Conservation (phyloP, 1,140 invertebrate species). For the Drosophila bocki region DNA sequence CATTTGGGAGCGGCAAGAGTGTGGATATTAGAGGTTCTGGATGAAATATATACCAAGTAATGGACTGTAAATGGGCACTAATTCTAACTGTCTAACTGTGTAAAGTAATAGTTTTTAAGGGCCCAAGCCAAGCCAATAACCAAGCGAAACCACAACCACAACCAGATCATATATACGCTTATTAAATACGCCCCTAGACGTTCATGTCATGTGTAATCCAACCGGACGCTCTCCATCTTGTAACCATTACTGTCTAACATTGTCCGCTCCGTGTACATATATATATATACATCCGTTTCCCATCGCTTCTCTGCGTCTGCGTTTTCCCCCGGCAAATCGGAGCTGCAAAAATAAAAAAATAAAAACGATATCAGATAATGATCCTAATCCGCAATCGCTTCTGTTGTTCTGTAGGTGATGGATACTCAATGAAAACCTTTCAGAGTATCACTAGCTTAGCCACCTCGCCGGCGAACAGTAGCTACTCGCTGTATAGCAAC, state of each 20-base stretch:
- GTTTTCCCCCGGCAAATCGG: conserved; percentile 31
- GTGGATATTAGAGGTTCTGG: conserved; percentile 32
- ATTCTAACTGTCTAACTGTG: conserved; percentile 38
- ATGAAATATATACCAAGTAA: conserved; percentile 4
- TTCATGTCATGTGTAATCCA: conserved; percentile 41
- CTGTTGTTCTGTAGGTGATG: conserved; percentile 82
- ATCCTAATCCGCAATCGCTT: conserved; percentile 62
- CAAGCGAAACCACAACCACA: conserved; percentile 23
- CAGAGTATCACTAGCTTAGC: conserved; percentile 85
- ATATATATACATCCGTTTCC: conserved; percentile 35
- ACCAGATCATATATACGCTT: conserved; percentile 47
- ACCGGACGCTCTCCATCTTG: conserved; percentile 35
- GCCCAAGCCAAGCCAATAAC: conserved; percentile 26
- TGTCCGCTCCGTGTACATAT: conserved; percentile 58
- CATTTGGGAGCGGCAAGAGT: conserved; percentile 2
- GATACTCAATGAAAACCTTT: conserved; percentile 85
- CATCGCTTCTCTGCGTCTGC: conserved; percentile 45
- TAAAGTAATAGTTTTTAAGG: conserved; percentile 37
- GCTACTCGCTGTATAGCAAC: conserved; percentile 83
- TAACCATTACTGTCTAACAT: conserved; percentile 61
- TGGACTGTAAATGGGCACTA: conserved; percentile 34
- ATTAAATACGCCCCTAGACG: conserved; percentile 45
- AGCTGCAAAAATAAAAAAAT: conserved; percentile 3
- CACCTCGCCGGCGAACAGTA: conserved; percentile 83
- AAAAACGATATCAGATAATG: conserved; percentile 37